These are phyloP conservation scores for Miichthys miiuy DNA, from an alignment of 2,797 vertebrate genomes.

Conservation along the genomic window DNA sequence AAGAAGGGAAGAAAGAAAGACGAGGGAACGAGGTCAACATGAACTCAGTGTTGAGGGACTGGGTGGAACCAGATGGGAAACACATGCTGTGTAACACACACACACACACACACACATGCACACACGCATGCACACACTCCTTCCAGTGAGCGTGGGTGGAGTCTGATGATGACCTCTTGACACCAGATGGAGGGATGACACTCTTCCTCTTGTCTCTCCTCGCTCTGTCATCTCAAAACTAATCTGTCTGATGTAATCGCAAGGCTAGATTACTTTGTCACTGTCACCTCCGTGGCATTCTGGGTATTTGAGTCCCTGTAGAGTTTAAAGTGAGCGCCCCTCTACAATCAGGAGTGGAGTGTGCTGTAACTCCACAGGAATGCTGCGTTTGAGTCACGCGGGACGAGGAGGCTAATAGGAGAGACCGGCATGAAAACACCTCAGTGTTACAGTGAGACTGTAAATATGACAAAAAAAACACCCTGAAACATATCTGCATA, in stretches of 20 bases:
- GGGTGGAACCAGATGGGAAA: conserved; percentile 78
- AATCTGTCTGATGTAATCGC: conserved; percentile 18
- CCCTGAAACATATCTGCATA: not conserved
- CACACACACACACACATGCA: conserved; percentile 31
- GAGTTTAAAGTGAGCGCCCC: not conserved
- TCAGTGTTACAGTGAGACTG: not conserved
- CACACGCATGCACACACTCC: conserved; percentile 34
- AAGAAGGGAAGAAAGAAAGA: conserved; percentile 21
- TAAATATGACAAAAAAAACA: not conserved
- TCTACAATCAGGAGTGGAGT: not conserved
- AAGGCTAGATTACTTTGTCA: not conserved
- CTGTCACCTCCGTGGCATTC: conserved; percentile 14
- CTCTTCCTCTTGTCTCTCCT: conserved; percentile 22
- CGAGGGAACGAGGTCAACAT: conserved; percentile 55
- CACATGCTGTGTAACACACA: conserved; percentile 65
- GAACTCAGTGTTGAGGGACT: conserved; percentile 71
- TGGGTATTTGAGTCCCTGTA: conserved; percentile 40
- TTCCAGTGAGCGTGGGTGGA: conserved; percentile 41
- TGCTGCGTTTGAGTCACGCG: conserved; percentile 18
- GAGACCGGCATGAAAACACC: not conserved
- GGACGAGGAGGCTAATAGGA: not conserved
- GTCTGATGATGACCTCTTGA: conserved; percentile 74
- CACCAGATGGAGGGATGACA: conserved; percentile 67
- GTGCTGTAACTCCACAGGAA: conserved; percentile 6
- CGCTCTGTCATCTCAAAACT: not conserved